Conservation (phyloP, 2,113 vertebrate genomes). For the Actenoides lindsayi region DNA sequence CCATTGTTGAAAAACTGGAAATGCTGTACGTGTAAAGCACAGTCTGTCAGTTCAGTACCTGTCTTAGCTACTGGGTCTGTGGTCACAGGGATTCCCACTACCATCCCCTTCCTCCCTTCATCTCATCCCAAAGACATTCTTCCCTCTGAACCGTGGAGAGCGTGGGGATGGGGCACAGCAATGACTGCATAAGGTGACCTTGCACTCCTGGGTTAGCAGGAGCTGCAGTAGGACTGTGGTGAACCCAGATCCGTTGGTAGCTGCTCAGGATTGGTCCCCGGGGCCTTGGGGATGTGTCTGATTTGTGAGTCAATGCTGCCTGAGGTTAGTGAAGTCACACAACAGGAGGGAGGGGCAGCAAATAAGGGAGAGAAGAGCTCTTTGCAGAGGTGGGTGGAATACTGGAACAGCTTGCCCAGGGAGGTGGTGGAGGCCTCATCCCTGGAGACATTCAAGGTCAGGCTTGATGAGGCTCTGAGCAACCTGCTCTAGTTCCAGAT, state of each 20-base stretch:
- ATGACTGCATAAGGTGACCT: rapidly evolving
- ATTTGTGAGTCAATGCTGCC: background rate
- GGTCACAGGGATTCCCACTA: background rate
- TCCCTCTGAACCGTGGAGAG: background rate
- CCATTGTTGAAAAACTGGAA: background rate
- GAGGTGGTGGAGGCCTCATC: too few species aligned
- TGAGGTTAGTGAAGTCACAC: background rate
- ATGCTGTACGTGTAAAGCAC: background rate
- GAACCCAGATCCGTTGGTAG: background rate
- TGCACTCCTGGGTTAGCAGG: background rate
- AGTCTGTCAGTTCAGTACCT: background rate
- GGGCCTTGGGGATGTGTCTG: background rate
- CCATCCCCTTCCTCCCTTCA: background rate
- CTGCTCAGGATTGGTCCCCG: background rate
- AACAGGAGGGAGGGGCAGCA: background rate
- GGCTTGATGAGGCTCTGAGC: too few species aligned
- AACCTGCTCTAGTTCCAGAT: too few species aligned
- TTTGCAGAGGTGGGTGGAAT: background rate
- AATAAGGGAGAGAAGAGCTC: background rate
- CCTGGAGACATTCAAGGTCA: too few species aligned
- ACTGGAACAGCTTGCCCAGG: too few species aligned
- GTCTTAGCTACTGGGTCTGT: background rate
- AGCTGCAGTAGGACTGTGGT: background rate
- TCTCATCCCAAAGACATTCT: background rate
- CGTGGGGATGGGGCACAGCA: background rate